phyloP scores from a whole-genome alignment of 2,113 vertebrate species.

The Axis porcinus region DNA sequence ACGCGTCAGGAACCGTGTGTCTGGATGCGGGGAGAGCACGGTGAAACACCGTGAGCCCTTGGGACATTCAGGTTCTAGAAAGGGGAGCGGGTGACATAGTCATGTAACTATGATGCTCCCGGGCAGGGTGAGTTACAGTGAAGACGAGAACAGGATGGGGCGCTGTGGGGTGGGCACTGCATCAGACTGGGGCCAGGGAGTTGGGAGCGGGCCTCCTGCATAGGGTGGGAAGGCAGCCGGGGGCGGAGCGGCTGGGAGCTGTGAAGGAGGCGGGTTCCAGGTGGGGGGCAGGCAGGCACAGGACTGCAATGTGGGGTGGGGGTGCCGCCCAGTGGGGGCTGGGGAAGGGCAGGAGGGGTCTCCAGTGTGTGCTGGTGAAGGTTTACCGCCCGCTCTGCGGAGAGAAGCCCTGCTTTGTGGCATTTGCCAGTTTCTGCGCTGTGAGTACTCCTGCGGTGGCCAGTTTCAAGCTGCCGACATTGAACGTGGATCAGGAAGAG shows the following conservation, averaged over 20 bases:
- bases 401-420: neutral
- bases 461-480: accelerated
- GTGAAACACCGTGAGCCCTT: too few relatives aligned
- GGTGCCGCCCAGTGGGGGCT: neutral
- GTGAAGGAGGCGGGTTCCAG: accelerated
- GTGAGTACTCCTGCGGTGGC: neutral
- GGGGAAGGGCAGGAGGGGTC: neutral
- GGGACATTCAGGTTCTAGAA: neutral
- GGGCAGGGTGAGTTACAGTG: accelerated
- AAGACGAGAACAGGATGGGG: accelerated
- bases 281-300: accelerated
- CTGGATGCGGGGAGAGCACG: too few relatives aligned
- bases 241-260: accelerated
- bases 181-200: accelerated
- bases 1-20: neutral
- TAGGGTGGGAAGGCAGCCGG: neutral
- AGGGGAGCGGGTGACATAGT: neutral
- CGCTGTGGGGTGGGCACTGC: accelerated
- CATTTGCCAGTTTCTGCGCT: neutral
- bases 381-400: neutral
- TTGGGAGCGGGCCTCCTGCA: too few relatives aligned
- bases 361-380: accelerated
- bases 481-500: neutral
- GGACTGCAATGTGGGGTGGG: neutral
- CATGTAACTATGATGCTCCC: too few relatives aligned